phyloP scores from a whole-genome alignment of 2,113 vertebrate genomes.

The Hypanus sabinus region DNA sequence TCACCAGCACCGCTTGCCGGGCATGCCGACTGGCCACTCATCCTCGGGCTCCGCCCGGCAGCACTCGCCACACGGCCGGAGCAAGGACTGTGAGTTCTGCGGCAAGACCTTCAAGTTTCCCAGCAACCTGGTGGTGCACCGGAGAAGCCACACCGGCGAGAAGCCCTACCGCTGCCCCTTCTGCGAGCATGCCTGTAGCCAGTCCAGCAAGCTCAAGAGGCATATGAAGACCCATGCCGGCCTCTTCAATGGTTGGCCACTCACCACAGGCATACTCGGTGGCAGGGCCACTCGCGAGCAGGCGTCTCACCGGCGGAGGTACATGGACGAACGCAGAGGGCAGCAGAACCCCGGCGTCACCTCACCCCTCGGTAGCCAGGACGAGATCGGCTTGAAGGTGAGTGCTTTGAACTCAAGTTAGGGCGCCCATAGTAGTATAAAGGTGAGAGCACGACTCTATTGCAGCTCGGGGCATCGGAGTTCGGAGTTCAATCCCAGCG shows the following conservation, averaged over 20 bases:
- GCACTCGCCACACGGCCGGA: neutral
- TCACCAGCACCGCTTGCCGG: slow-evolving; percentile 50
- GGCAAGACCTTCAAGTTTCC: slow-evolving; percentile 57
- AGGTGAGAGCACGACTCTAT: too few species aligned
- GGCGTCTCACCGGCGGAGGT: neutral
- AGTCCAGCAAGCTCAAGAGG: slow-evolving; percentile 63
- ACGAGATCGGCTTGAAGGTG: neutral
- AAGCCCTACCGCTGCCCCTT: slow-evolving; percentile 63
- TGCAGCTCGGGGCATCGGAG: too few species aligned
- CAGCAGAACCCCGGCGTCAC: neutral
- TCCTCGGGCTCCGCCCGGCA: neutral
- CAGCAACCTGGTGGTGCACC: slow-evolving; percentile 58
- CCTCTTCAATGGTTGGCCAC: neutral
- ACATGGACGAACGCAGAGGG: rapidly evolving
- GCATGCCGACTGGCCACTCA: slow-evolving; percentile 46
- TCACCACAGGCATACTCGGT: neutral
- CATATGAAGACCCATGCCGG: slow-evolving; percentile 56
- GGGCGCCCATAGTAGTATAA: too few species aligned
- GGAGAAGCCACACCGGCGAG: slow-evolving; percentile 59
- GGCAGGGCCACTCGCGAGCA: neutral
- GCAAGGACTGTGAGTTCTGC: slow-evolving; percentile 56
- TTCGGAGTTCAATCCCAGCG: too few species aligned
- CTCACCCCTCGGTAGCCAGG: neutral
- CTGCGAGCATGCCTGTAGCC: slow-evolving; percentile 61
- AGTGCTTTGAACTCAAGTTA: too few species aligned